Conservation (phyloP, 2,888 invertebrate species). For the Choreutis nemorana region DNA sequence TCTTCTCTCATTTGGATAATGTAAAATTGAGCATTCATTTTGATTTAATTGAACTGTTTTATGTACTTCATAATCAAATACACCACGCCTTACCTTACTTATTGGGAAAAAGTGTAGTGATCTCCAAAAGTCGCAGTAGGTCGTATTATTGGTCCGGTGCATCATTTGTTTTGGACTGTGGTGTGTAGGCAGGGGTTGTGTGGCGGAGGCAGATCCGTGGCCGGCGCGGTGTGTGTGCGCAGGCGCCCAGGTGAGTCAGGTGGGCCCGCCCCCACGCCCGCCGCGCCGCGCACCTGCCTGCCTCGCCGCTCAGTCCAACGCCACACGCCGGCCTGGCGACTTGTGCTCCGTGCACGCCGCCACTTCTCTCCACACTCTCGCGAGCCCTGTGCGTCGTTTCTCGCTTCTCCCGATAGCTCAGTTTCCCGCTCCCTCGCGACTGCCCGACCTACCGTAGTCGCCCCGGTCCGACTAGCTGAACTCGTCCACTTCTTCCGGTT, state of each 20-base stretch:
- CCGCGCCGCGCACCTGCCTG: conserved; percentile 53
- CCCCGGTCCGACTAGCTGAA: conserved; percentile 19
- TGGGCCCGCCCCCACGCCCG: conserved; percentile 59
- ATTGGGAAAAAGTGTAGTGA: too few relatives aligned
- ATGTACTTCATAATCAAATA: too few relatives aligned
- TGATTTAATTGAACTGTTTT: too few relatives aligned
- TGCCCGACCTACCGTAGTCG: conserved; percentile 32
- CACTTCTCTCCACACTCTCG: conserved; percentile 61
- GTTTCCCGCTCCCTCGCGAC: conserved; percentile 51
- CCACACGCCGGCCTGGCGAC: conserved; percentile 54
- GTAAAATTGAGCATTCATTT: too few relatives aligned
- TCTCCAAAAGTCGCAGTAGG: too few relatives aligned
- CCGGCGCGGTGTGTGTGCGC: too few relatives aligned
- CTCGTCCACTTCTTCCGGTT: conserved; percentile 21
- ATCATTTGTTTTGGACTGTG: too few relatives aligned
- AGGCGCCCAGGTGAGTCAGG: conserved; percentile 65
- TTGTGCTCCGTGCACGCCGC: conserved; percentile 63
- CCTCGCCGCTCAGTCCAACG: conserved; percentile 42
- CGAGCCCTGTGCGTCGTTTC: conserved; percentile 58
- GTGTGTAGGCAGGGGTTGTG: conserved; percentile 4
- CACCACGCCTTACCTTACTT: too few relatives aligned
- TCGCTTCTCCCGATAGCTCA: conserved; percentile 55
- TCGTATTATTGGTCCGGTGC: too few relatives aligned
- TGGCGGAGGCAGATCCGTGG: conserved; percentile 41
- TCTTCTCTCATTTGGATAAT: too few relatives aligned